Evolutionary conservation across 2,797 vertebrate species (phyloP).

Genomic region (Lutra lutra): DNA sequence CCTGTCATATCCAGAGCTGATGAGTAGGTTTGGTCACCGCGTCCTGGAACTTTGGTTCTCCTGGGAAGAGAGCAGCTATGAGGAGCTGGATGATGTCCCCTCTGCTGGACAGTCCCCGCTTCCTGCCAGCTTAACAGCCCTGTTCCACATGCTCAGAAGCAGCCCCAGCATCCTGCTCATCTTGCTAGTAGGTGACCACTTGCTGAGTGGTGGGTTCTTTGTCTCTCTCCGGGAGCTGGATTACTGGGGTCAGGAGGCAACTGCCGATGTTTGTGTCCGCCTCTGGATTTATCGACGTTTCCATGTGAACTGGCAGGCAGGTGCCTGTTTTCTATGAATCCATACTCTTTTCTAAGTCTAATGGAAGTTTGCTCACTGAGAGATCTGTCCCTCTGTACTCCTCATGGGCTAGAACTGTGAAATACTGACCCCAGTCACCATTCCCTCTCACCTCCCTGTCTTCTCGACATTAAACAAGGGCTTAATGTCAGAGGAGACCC

Average conservation of each 20-base stretch:
- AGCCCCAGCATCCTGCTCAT: slow-evolving; percentile 89
- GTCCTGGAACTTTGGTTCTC: slow-evolving; percentile 92
- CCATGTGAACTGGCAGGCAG: not conserved
- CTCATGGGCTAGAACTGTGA: not conserved
- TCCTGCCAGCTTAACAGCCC: slow-evolving; percentile 69
- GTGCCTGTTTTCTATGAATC: not conserved
- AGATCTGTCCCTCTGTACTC: not conserved
- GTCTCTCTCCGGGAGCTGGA: not conserved
- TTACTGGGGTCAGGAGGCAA: not conserved
- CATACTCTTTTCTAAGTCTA: not conserved
- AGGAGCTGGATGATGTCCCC: slow-evolving; percentile 66
- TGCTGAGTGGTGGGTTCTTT: not conserved
- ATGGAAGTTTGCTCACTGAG: not conserved
- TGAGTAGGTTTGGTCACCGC: slow-evolving; percentile 88
- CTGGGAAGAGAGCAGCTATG: slow-evolving; percentile 79
- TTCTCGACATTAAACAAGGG: not conserved
- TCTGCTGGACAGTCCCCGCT: not conserved
- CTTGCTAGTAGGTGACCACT: slow-evolving; percentile 90
- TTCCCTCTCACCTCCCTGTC: not conserved
- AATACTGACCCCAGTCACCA: not conserved
- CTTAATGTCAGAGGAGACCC: not conserved
- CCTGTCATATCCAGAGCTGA: slow-evolving; percentile 90
- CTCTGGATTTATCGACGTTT: not conserved
- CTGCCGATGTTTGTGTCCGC: not conserved
- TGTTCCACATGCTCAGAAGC: slow-evolving; percentile 90